phyloP scores from a whole-genome alignment of 2,888 invertebrate genomes.

The Drosophila pegasa region DNA sequence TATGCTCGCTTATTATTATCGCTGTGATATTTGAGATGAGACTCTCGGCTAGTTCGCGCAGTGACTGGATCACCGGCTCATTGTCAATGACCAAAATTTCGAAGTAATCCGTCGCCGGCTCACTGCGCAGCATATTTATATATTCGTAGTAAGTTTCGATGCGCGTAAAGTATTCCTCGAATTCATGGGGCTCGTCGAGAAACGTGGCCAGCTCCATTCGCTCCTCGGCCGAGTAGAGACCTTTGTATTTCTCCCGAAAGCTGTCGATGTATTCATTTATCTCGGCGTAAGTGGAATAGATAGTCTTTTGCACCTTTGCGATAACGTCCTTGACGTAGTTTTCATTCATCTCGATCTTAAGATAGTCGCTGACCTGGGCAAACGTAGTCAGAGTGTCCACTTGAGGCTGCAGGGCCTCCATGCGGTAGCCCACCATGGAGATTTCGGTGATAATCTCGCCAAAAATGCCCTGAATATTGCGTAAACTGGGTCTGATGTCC shows the following conservation, averaged over 20 bases:
- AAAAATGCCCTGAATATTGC: constrained; percentile 87
- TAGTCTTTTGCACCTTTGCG: constrained; percentile 85
- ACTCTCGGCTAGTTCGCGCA: constrained; percentile 87
- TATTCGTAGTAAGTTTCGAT: constrained; percentile 88
- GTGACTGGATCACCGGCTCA: constrained; percentile 87
- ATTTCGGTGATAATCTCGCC: constrained; percentile 87
- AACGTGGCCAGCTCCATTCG: constrained; percentile 85
- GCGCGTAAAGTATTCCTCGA: constrained; percentile 87
- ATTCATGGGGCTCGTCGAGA: constrained; percentile 86
- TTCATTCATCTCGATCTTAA: constrained; percentile 87
- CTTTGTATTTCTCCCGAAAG: constrained; percentile 86
- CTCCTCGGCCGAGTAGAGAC: constrained; percentile 86
- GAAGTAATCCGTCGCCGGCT: constrained; percentile 89
- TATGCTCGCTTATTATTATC: constrained; percentile 88
- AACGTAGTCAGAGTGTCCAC: constrained; percentile 79
- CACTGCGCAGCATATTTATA: constrained; percentile 87
- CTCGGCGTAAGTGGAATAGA: constrained; percentile 87
- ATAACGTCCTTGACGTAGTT: constrained; percentile 86
- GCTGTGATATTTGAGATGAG: constrained; percentile 88
- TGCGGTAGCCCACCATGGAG: constrained; percentile 86
- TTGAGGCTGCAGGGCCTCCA: constrained; percentile 86
- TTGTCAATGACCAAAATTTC: constrained; percentile 88
- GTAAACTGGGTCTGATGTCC: constrained; percentile 87
- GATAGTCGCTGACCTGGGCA: constrained; percentile 82
- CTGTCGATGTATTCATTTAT: constrained; percentile 86